Evolutionary conservation across 2,113 vertebrate species (phyloP), one percentile per base, ranked within the genome.

Genomic region (Coptodon rendalli): DNA sequence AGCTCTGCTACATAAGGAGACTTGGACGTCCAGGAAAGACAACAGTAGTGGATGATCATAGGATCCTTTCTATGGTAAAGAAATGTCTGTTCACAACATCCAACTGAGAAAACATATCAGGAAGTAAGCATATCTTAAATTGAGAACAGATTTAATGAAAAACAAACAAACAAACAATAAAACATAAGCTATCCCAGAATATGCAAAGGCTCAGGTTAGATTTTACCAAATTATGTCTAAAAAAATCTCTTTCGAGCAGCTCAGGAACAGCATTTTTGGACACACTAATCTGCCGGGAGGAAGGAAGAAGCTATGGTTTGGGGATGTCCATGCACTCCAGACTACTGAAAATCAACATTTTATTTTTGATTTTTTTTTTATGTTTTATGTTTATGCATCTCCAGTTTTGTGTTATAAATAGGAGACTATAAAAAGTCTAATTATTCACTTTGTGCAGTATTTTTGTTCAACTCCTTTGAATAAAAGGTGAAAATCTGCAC

Each of bases 1-100:
- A 40, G n/a, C 63, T 68, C 36, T n/a, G 3, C 36, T 40, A 22
- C 40, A 48, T 48, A 29, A 73, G 40, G 13, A 48, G 24, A 48
- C 24, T 22, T 48, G 40, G 3, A 48, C 6, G 16, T 31, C 71
- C 71, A 48, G 40, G 22, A 14, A 45, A 73, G 68, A 45, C 6
- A 9, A 7, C 43, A 78, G 27, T 31, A 7, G 73, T 52, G 17
- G 73, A 78, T 52, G 45, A 78, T 78, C 45, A 52, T 12, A 29
- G 73, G 45, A 78, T 52, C 45, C 73, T 78, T 78, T 78, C 45
- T 78, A 78, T 4, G 45, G 45, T 34, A 29, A 78, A 31, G 71
- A 78, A 78, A 78, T 8, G 27, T 78, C 24, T 12, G 16, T n/a
- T 78, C 43, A 50, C 43, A 34, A 31, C 16, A 52, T 78, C 45